These are phyloP conservation scores for Sylvietta virens DNA, from an alignment of 2,113 vertebrate genomes.

Conservation along the genomic window DNA sequence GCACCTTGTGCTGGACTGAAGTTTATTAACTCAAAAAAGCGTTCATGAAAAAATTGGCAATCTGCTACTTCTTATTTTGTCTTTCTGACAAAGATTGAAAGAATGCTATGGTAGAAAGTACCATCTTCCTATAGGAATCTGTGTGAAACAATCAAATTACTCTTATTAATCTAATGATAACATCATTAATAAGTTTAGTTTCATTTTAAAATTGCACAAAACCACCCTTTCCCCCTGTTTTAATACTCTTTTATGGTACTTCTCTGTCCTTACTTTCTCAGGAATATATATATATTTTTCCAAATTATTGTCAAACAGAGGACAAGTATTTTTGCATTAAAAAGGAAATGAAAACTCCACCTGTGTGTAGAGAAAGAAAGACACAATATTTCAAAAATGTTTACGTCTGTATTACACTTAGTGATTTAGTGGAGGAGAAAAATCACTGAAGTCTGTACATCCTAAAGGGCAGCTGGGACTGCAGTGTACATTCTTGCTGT, in stretches of 20 bases:
- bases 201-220: not conserved
- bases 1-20: not conserved
- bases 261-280: not conserved
- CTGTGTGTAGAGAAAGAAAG: not conserved
- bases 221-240: accelerated
- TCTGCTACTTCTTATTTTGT: not conserved
- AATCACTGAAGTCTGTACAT: not conserved
- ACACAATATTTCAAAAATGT: not conserved
- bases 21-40: not conserved
- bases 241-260: not conserved
- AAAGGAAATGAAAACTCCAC: not conserved
- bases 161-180: not conserved
- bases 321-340: not conserved
- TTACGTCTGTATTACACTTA: not conserved
- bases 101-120: not conserved
- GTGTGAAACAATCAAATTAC: not conserved
- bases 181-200: not conserved
- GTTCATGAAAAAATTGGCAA: not conserved
- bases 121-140: not conserved
- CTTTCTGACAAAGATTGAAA: not conserved
- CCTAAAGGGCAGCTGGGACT: not conserved
- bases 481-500: not conserved
- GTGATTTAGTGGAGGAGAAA: not conserved
- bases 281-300: not conserved
- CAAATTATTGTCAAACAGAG: not conserved